Percentiles rank a stretch among this genome's conserved stretches.
Evolutionary conservation across 2,797 vertebrate genomes (phyloP).

Genomic region (Gymnoscopelus braueri): DNA sequence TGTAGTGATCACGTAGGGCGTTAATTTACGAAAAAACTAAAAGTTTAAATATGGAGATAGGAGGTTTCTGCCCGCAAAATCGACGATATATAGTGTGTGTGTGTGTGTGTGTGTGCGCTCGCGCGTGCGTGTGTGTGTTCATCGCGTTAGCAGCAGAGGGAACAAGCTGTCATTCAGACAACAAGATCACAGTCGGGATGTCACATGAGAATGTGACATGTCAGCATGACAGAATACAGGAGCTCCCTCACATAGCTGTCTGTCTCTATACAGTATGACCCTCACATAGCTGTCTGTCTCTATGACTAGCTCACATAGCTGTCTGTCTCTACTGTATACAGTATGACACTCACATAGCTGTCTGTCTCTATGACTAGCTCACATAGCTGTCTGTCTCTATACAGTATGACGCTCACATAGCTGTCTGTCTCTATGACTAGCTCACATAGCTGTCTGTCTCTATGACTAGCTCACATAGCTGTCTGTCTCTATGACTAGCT

Average conservation of each 20-base stretch:
- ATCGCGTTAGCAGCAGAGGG: conserved; percentile 41
- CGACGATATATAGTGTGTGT: not conserved
- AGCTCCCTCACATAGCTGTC: conserved; percentile 22
- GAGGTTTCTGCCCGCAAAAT: no score
- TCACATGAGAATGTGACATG: conserved; percentile 62
- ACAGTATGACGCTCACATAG: no score
- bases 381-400: no score
- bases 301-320: no score
- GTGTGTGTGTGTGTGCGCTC: conserved; percentile 10
- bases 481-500: no score
- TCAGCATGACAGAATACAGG: conserved; percentile 61
- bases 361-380: not conserved
- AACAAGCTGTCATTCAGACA: conserved; percentile 67
- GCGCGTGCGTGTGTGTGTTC: conserved; percentile 5
- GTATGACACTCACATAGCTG: not conserved
- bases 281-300: conserved; percentile 21
- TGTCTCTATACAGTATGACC: conserved; percentile 26
- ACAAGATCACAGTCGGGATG: conserved; percentile 63
- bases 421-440: no score
- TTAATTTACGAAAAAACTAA: no score
- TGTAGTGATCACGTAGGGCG: no score
- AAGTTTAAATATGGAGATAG: no score
- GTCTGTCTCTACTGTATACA: no score
- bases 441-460: no score
- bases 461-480: no score